Percentiles rank a stretch among this genome's conserved stretches.
phyloP scores from a whole-genome alignment of 2,888 invertebrate genomes.

The Drosophila recens region DNA sequence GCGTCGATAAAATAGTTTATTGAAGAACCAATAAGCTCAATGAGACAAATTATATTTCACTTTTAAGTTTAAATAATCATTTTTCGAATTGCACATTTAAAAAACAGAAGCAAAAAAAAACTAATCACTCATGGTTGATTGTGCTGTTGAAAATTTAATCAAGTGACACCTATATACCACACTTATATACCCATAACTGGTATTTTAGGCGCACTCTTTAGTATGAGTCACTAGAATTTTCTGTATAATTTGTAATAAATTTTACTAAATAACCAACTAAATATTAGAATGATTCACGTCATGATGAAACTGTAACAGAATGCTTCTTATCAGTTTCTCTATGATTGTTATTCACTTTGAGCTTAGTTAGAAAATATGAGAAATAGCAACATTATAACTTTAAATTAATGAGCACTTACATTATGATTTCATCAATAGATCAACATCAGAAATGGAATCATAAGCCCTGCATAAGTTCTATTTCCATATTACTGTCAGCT shows the following conservation, averaged over 20 bases:
- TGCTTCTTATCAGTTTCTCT: slow-evolving; percentile 28
- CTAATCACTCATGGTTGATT: slow-evolving; percentile 28
- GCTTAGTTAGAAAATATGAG: background rate
- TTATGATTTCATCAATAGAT: too few relatives aligned
- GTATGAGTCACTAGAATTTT: slow-evolving; percentile 28
- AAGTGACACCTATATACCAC: slow-evolving; percentile 19
- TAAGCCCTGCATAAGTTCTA: background rate
- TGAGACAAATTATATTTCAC: slow-evolving; percentile 67
- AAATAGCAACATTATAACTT: background rate
- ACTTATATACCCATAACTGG: slow-evolving; percentile 5
- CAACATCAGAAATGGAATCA: background rate
- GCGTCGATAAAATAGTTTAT: slow-evolving; percentile 70
- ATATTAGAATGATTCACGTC: slow-evolving; percentile 32
- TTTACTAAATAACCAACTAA: slow-evolving; percentile 1
- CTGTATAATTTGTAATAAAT: slow-evolving; percentile 10
- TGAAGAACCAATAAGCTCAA: slow-evolving; percentile 57
- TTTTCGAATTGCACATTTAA: slow-evolving; percentile 22
- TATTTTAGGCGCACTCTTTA: background rate
- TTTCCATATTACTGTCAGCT: slow-evolving; percentile 4
- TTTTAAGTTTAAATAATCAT: slow-evolving; percentile 44
- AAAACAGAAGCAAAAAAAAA: slow-evolving; percentile 6
- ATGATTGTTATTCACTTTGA: slow-evolving; percentile 1
- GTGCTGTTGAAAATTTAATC: slow-evolving; percentile 29
- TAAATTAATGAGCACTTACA: too few relatives aligned
- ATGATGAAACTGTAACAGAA: slow-evolving; percentile 1